phyloP scores from a whole-genome alignment of 2,888 invertebrate genomes.

The Lasiommata megera region DNA sequence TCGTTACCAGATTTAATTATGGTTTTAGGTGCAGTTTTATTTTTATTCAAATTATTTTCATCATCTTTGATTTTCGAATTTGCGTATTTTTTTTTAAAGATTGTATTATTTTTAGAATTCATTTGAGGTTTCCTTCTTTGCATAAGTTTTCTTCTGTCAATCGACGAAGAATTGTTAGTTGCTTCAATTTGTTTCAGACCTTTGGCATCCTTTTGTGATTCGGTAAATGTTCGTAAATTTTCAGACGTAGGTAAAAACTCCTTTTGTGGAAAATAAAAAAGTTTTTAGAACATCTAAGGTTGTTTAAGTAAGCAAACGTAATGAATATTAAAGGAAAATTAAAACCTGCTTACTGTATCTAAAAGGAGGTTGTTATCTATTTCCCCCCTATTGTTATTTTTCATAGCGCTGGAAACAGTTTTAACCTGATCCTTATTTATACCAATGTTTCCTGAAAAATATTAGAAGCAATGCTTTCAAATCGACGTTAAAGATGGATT shows the following conservation, averaged over 20 bases:
- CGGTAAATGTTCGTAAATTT: not conserved
- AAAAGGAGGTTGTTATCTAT: not conserved
- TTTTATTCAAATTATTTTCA: not conserved
- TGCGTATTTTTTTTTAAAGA: conserved; percentile 12
- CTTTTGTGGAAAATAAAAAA: not conserved
- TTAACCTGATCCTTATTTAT: not conserved
- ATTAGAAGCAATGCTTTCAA: no score
- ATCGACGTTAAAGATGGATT: no score
- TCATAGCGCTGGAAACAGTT: not conserved
- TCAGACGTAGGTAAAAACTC: not conserved
- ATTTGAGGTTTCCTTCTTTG: conserved; percentile 1
- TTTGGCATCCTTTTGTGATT: not conserved
- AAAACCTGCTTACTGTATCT: conserved; percentile 10
- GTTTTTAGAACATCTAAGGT: not conserved
- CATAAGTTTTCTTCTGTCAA: not conserved
- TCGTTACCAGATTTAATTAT: not conserved
- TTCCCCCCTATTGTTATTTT: not conserved
- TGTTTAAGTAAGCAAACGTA: not conserved
- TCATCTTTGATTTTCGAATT: conserved; percentile 2
- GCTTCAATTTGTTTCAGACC: not conserved
- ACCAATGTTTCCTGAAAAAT: not conserved
- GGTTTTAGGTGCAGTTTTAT: conserved; percentile 1
- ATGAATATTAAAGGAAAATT: not conserved
- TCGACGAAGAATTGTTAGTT: not conserved
- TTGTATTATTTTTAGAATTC: conserved; percentile 15